Percentiles rank a stretch among this genome's conserved stretches.
Conservation (phyloP, 1,140 invertebrate species). For the Drosophila teissieri region DNA sequence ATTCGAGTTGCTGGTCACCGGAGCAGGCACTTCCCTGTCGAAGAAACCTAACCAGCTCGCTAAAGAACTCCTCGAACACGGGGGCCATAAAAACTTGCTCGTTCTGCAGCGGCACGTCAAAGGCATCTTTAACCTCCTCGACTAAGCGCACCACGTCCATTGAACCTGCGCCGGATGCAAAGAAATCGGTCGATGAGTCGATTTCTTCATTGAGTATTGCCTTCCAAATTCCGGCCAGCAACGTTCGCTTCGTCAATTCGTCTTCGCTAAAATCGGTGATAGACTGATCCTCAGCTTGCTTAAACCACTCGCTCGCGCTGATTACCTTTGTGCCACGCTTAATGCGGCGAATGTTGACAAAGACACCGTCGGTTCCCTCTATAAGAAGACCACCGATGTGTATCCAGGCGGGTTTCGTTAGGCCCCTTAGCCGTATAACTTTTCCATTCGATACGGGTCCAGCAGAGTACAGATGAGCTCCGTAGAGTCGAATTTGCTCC, state of each 20-base stretch:
- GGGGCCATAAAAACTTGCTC: conserved; percentile 97
- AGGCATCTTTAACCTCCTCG: conserved; percentile 95
- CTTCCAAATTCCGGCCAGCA: conserved; percentile 91
- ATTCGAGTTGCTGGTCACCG: conserved; percentile 86
- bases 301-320: conserved; percentile 92
- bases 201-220: conserved; percentile 93
- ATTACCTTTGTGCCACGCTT: conserved; percentile 93
- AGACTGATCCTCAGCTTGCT: conserved; percentile 85
- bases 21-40: conserved; percentile 55
- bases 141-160: conserved; percentile 98
- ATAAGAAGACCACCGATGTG: conserved; percentile 93
- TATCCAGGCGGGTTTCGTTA: conserved; percentile 88
- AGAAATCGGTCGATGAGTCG: conserved; percentile 94
- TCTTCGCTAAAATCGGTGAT: conserved; percentile 90
- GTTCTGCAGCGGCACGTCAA: conserved; percentile 91
- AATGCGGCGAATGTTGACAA: conserved; percentile 90
- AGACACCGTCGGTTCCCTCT: conserved; percentile 90
- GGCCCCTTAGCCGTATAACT: conserved; percentile 87
- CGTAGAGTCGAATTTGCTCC: conserved; percentile 91
- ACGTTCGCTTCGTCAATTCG: conserved; percentile 89
- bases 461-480: conserved; percentile 90
- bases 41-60: conserved; percentile 66
- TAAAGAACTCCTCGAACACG: conserved; percentile 92
- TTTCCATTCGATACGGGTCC: conserved; percentile 86
- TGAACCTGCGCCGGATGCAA: conserved; percentile 95